Percentiles rank a stretch among this genome's conserved stretches.
Evolutionary conservation across 2,888 invertebrate species (phyloP).

Genomic region (Panzeria rudis): DNA sequence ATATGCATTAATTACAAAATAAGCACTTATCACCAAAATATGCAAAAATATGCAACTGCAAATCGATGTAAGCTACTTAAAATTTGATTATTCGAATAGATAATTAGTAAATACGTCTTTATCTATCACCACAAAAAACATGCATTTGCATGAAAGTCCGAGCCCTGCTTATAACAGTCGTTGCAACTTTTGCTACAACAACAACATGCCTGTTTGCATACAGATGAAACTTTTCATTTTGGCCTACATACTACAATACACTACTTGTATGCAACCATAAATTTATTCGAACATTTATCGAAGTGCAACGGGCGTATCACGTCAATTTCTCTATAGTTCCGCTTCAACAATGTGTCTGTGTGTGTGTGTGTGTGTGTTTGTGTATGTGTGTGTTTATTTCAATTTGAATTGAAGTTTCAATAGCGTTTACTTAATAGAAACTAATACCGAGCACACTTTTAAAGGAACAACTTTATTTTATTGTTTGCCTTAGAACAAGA

Average conservation of each 20-base stretch:
- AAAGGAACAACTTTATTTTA: constrained; percentile 40
- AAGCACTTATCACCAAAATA: too few species aligned
- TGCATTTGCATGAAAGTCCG: not conserved
- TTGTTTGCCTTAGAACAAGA: constrained; percentile 25
- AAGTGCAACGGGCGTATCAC: constrained; percentile 45
- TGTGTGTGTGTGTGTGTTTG: constrained; percentile 68
- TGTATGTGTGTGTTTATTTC: constrained; percentile 75
- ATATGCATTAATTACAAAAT: too few species aligned
- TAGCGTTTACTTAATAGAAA: constrained; percentile 68
- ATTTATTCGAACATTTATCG: constrained; percentile 24
- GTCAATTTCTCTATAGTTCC: constrained; percentile 65
- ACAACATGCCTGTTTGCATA: not conserved
- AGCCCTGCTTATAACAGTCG: not conserved
- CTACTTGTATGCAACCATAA: not conserved
- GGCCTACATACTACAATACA: not conserved
- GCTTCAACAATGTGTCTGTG: constrained; percentile 72
- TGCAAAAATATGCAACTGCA: too few species aligned
- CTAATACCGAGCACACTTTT: constrained; percentile 4
- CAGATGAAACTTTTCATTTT: constrained; percentile 28
- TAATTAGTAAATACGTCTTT: too few species aligned
- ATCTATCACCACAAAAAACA: too few species aligned
- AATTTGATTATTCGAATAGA: too few species aligned
- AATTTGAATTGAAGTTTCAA: constrained; percentile 79
- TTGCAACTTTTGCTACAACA: constrained; percentile 13
- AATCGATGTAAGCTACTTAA: too few species aligned